Base-by-base conservation (phyloP, 1,140 invertebrate species). In the Drosophila pandora region DNA sequence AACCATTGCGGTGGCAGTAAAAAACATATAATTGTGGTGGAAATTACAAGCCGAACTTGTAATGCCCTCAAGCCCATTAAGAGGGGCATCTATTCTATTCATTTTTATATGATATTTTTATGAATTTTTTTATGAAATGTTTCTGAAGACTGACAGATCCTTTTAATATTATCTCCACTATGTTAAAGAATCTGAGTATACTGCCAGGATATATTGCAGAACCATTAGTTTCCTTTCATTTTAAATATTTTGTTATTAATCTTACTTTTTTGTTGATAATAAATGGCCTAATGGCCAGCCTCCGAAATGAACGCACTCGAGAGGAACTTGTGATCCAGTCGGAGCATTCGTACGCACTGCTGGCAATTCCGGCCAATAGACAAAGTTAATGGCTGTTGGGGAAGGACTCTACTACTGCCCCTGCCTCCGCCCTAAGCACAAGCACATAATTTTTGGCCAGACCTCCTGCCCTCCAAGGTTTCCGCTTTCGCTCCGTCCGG, bases 401-500 rank as follows among this genome's bases (percentile, higher is more conserved):
- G 61, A 55, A 64, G 34, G 34, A 2, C 2, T 7, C 57, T 56
- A 8, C n/a, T 21, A 21, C 25, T 22, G 17, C 53, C 30, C 13
- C 43, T 25, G 23, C 13, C 13, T 9, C 30, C 12, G 30, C 21
- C 28, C 53, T 55, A 47, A 56, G 59, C 68, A 84, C 70, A 68
- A 79, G 80, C 76, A 87, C 77, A 81, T 85, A 77, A 85, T 87
- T 85, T 85, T 21, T 2, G 30, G 30, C n/a, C 54, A 17, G n/a
- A 2, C n/a, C 41, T 47, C 8, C 32, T 45, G 37, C 7, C 41
- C 43, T 12, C 21, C 17, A 4, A 47, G 17, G n/a, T 28, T 41
- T 54, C 47, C 59, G 25, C 21, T 37, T 47, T 13, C 34, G 1
- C 25, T 49, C 32, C n/a, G 30, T 41, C 30, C 30, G 9, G 25